phyloP scores from a whole-genome alignment of 2,888 invertebrate genomes.

The Drosophila basisetae region DNA sequence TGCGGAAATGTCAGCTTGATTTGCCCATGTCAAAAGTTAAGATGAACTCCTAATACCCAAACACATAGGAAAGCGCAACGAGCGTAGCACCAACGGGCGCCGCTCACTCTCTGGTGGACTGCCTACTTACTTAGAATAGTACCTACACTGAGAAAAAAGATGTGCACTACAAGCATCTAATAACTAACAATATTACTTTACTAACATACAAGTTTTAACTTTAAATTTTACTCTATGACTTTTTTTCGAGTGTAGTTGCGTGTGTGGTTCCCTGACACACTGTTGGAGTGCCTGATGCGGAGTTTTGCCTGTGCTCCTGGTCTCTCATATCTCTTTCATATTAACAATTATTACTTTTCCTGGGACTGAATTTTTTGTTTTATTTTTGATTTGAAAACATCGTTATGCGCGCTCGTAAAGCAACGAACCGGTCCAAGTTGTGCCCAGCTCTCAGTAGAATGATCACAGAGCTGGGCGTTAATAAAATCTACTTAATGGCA shows the following conservation, averaged over 20 bases:
- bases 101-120: slow-evolving; percentile 23
- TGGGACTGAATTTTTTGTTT: slow-evolving; percentile 39
- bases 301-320: slow-evolving; percentile 24
- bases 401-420: slow-evolving; percentile 63
- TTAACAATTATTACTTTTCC: slow-evolving; percentile 71
- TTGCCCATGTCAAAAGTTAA: slow-evolving; percentile 82
- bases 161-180: background rate
- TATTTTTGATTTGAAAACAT: slow-evolving; percentile 56
- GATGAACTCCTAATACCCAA: slow-evolving; percentile 81
- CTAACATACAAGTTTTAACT: background rate
- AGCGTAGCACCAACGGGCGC: slow-evolving; percentile 31
- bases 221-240: background rate
- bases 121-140: background rate
- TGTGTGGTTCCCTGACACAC: slow-evolving; percentile 8
- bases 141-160: background rate
- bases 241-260: slow-evolving; percentile 27
- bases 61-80: slow-evolving; percentile 78
- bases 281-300: background rate
- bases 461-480: slow-evolving; percentile 40
- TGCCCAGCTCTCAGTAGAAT: background rate
- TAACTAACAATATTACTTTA: background rate
- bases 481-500: slow-evolving; percentile 78
- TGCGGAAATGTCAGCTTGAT: slow-evolving; percentile 82
- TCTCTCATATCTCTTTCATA: slow-evolving; percentile 14
- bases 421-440: slow-evolving; percentile 14